Evolutionary conservation across 2,797 vertebrate species (phyloP).

Genomic region (Nothura maculosa): DNA sequence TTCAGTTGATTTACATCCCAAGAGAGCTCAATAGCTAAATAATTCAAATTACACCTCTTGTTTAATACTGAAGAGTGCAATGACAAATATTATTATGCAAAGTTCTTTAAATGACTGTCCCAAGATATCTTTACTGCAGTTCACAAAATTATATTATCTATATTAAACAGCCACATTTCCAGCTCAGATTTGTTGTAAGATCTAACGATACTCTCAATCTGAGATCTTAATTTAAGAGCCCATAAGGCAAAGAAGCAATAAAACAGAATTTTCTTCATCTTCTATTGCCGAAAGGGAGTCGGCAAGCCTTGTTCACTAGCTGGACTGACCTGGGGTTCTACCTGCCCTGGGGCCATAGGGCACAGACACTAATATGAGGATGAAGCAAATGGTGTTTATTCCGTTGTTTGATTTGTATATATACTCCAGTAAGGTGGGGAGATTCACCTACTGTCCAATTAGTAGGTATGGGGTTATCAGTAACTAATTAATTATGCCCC

Average conservation of each 20-base stretch:
- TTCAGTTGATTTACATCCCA: conserved; percentile 18
- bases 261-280: neutral
- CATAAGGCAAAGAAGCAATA: neutral
- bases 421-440: no score
- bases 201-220: neutral
- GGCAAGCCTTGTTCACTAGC: no score
- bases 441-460: no score
- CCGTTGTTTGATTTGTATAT: no score
- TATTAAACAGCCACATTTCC: neutral
- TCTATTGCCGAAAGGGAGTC: no score
- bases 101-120: neutral
- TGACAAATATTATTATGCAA: conserved; percentile 16
- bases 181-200: neutral
- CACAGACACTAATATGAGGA: no score
- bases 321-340: no score
- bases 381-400: no score
- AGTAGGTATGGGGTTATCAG: no score
- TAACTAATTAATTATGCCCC: no score
- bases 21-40: conserved; percentile 1
- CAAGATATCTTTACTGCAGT: neutral
- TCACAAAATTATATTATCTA: conserved; percentile 14
- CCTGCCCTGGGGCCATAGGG: no score
- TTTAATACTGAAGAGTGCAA: conserved; percentile 33
- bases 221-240: neutral
- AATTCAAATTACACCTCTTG: conserved; percentile 30